Evolutionary conservation across 2,113 vertebrate genomes (phyloP), one percentile per base, ranked within the genome.

Genomic region (Hydrochoerus hydrochaeris): DNA sequence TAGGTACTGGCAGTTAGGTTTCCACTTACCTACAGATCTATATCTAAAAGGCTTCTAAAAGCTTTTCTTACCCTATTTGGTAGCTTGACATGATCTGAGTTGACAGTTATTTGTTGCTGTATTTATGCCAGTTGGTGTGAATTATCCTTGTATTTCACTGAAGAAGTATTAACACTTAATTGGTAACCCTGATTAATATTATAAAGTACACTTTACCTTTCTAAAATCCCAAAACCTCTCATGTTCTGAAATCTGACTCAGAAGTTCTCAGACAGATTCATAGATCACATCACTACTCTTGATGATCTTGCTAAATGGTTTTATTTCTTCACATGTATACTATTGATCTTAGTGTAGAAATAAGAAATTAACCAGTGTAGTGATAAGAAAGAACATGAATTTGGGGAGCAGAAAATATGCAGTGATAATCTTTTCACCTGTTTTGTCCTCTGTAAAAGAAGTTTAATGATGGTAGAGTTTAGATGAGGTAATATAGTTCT

Each of bases 211-310:
- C 69, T 41, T 88, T 92, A 63, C 30, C 38, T 85, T 90, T 54
- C 46, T 73, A 86, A 96, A 86, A 83, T 90, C 24, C 41, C 90
- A 58, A 87, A 95, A 85, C 58, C 20, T 77, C 35, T 81, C 12
- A 60, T 13, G 30, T 97, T 95, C 86, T 95, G 71, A 97, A 88
- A 94, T 65, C 46, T 92, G 77, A 17, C 62, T 30, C 32, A 80
- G 3, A 81, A 19, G 0, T 41, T 86, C 96, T 97, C 35, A 67
- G 22, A 62, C 65, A 54, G 84, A 41, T 95, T 90, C 35, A 12
- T 71, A 88, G 38, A 75, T 90, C 46, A 0, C 67, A 32, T 91
- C 95, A 77, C 57, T 93, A 3, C n/a, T 90, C 16, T 38, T 97
- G 38, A 22, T 92, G 60, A 94, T 94, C 62, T 85, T 67, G 7